A percentile compares a stretch with the other conserved stretches of the same genome.
These are phyloP conservation scores for Crocodylus rhombifer DNA, from an alignment of 2,797 vertebrate species.

Conservation along the genomic window DNA sequence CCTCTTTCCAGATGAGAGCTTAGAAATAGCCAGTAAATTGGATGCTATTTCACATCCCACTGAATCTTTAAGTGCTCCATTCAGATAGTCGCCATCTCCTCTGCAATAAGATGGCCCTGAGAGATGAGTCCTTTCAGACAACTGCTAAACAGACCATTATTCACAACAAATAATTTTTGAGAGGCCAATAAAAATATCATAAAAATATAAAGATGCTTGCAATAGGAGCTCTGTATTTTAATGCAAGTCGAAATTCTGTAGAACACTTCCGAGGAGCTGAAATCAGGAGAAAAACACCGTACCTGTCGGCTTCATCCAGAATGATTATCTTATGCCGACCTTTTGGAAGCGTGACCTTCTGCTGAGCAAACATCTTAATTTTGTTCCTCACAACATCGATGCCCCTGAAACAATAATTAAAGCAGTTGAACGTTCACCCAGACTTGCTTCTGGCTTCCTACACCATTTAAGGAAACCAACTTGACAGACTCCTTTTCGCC, in stretches of 20 bases:
- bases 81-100: not conserved
- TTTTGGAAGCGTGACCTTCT: slow-evolving; percentile 96
- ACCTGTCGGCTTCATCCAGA: slow-evolving; percentile 98
- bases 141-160: not conserved
- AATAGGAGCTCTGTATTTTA: not conserved
- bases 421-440: not conserved
- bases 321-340: slow-evolving; percentile 98
- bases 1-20: not conserved
- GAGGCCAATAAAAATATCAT: not conserved
- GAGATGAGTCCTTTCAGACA: not conserved
- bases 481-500: not conserved
- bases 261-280: not conserved
- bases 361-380: slow-evolving; percentile 99
- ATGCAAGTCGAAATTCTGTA: not conserved
- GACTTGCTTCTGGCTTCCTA: too few relatives aligned
- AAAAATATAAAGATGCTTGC: not conserved
- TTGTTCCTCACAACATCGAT: slow-evolving; percentile 99
- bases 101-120: not conserved
- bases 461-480: not conserved
- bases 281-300: not conserved
- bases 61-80: not conserved
- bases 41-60: not conserved
- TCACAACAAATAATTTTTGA: not conserved
- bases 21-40: not conserved
- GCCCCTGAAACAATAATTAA: slow-evolving; percentile 83